These are phyloP conservation scores for Simalia tracyae DNA, from an alignment of 2,797 vertebrate genomes.

Conservation along the genomic window DNA sequence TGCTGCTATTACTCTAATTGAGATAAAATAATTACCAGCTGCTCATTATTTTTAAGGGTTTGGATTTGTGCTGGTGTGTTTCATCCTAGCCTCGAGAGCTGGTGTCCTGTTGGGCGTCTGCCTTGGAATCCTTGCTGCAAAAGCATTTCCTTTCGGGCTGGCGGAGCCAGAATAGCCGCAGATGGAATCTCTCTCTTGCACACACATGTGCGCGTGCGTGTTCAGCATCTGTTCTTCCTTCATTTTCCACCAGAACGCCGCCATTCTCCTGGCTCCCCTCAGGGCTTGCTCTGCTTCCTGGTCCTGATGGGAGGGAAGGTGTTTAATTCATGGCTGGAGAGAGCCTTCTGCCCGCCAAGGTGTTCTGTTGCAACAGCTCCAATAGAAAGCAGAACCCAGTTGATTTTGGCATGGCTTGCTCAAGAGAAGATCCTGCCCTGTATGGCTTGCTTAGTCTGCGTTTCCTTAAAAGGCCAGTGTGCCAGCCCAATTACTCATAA, in stretches of 20 bases:
- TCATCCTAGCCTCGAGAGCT: not conserved
- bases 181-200: not conserved
- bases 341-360: not conserved
- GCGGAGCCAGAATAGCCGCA: not conserved
- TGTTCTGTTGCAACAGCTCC: no score
- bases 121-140: not conserved
- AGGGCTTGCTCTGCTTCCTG: not conserved
- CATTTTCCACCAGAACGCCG: not conserved
- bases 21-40: not conserved
- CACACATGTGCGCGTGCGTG: accelerated
- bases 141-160: not conserved
- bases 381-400: no score
- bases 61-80: not conserved
- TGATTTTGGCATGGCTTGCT: not conserved
- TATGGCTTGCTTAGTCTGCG: not conserved
- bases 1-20: not conserved
- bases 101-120: not conserved
- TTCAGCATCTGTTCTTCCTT: not conserved
- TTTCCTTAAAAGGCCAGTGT: not conserved
- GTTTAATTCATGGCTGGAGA: no score
- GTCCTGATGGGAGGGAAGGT: not conserved
- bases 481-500: not conserved
- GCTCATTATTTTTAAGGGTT: not conserved
- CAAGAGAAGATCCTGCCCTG: not conserved
- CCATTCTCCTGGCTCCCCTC: not conserved